phyloP scores from a whole-genome alignment of 2,888 invertebrate species.

The Camptogramma bilineatum region DNA sequence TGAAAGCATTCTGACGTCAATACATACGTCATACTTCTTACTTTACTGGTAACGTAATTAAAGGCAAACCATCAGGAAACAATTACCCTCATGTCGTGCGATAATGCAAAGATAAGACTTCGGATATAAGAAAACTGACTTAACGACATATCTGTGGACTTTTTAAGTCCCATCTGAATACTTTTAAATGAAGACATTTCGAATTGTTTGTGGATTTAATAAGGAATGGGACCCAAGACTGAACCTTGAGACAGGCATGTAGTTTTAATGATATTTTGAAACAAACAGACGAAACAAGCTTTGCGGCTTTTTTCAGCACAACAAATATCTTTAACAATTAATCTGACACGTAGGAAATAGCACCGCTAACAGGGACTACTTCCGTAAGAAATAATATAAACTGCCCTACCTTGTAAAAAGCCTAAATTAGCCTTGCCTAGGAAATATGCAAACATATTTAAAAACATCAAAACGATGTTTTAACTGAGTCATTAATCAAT shows the following conservation, averaged over 20 bases:
- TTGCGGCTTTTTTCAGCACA: too few relatives aligned
- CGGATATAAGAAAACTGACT: constrained; percentile 2
- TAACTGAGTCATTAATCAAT: too few relatives aligned
- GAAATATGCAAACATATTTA: too few relatives aligned
- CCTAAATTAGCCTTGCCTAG: too few relatives aligned
- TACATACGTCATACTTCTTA: neutral
- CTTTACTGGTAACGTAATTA: constrained; percentile 16
- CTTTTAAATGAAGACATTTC: neutral
- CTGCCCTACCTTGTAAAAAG: too few relatives aligned
- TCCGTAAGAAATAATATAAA: too few relatives aligned
- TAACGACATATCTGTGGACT: neutral
- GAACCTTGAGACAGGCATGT: constrained; percentile 6
- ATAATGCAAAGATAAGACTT: constrained; percentile 13
- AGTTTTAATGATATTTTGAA: too few relatives aligned
- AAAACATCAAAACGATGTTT: too few relatives aligned
- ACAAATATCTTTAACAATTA: too few relatives aligned
- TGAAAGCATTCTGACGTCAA: constrained; percentile 1
- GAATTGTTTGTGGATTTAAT: neutral
- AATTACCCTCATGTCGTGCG: neutral
- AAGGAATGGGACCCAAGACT: neutral
- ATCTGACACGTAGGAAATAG: too few relatives aligned
- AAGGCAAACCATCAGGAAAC: constrained; percentile 26
- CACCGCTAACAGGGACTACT: too few relatives aligned
- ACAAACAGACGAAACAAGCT: too few relatives aligned
- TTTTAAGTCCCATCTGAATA: neutral